phyloP scores from a whole-genome alignment of 2,797 vertebrate genomes.

The Cyclopterus lumpus region DNA sequence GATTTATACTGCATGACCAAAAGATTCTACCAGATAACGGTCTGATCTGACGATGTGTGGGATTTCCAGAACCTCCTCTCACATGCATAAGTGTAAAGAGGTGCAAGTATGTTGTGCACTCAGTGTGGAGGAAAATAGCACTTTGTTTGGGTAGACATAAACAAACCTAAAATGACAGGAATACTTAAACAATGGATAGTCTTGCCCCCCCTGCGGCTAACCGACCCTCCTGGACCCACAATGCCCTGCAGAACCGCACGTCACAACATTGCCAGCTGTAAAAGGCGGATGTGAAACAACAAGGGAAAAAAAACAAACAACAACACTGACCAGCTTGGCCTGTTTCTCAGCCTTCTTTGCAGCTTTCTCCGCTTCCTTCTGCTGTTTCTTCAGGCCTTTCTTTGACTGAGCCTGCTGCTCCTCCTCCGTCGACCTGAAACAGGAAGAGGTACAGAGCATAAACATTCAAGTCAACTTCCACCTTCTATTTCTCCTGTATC shows the following conservation, averaged over 20 bases:
- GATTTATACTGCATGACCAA: background rate
- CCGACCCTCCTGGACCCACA: slow-evolving; percentile 58
- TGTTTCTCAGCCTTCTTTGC: slow-evolving; percentile 89
- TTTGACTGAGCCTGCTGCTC: slow-evolving; percentile 87
- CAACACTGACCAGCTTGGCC: slow-evolving; percentile 82
- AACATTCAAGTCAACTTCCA: slow-evolving; percentile 79
- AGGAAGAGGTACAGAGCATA: slow-evolving; percentile 79
- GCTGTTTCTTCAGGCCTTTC: slow-evolving; percentile 88
- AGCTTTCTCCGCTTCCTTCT: slow-evolving; percentile 89
- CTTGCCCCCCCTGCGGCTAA: slow-evolving; percentile 37
- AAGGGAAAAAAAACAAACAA: slow-evolving; percentile 14
- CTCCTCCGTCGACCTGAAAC: slow-evolving; percentile 82
- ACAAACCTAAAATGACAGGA: slow-evolving; percentile 77
- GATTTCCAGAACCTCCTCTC: background rate
- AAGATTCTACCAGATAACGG: background rate
- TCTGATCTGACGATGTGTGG: background rate
- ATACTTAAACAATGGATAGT: slow-evolving; percentile 79
- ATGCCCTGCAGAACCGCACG: slow-evolving; percentile 54
- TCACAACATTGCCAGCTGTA: slow-evolving; percentile 71
- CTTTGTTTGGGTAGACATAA: slow-evolving; percentile 76
- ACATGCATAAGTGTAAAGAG: background rate
- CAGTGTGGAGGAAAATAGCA: slow-evolving; percentile 61
- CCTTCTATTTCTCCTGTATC: slow-evolving; percentile 83
- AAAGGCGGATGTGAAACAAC: slow-evolving; percentile 60
- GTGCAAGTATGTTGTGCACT: slow-evolving; percentile 21